Percentiles rank a stretch among this genome's conserved stretches.
Evolutionary conservation across 2,113 vertebrate species (phyloP).

Genomic region (Percopsis transmontana): DNA sequence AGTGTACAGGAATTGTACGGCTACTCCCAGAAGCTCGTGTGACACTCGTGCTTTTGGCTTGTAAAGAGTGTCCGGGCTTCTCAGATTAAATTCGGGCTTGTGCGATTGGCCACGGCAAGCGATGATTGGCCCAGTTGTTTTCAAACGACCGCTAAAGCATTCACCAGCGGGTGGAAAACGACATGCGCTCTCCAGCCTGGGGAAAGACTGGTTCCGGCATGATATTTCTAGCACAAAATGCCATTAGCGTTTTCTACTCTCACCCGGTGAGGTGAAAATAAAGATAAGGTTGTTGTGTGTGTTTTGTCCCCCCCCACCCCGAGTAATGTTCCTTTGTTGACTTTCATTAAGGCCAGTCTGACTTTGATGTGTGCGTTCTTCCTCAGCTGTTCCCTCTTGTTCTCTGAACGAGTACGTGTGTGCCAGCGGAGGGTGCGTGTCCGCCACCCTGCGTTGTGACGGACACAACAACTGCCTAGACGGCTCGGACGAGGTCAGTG

Average conservation of each 20-base stretch:
- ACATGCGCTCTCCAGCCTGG: not conserved
- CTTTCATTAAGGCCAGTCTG: not conserved
- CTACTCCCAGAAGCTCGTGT: too few relatives aligned
- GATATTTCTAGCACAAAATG: not conserved
- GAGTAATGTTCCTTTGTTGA: not conserved
- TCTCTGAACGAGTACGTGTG: slow-evolving; percentile 94
- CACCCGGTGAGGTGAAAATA: not conserved
- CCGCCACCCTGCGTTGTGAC: slow-evolving; percentile 89
- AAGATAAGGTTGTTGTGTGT: not conserved
- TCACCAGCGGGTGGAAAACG: slow-evolving; percentile 12
- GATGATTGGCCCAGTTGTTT: slow-evolving; percentile 7
- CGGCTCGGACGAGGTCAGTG: slow-evolving; percentile 93
- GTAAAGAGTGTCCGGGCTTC: not conserved
- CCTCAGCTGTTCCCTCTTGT: slow-evolving; percentile 86
- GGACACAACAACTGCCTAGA: slow-evolving; percentile 93
- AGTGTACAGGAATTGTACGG: too few relatives aligned
- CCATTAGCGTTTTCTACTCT: too few relatives aligned
- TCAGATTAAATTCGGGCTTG: not conserved
- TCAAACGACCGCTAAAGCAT: not conserved
- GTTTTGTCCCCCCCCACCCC: not conserved
- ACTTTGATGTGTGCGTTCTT: not conserved
- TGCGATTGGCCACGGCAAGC: not conserved
- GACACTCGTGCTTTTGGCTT: not conserved
- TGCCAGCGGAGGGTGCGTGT: slow-evolving; percentile 88
- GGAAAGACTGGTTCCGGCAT: not conserved